These are phyloP conservation scores for Cheumatopsyche charites DNA, from an alignment of 1,140 invertebrate species.

Conservation along the genomic window DNA sequence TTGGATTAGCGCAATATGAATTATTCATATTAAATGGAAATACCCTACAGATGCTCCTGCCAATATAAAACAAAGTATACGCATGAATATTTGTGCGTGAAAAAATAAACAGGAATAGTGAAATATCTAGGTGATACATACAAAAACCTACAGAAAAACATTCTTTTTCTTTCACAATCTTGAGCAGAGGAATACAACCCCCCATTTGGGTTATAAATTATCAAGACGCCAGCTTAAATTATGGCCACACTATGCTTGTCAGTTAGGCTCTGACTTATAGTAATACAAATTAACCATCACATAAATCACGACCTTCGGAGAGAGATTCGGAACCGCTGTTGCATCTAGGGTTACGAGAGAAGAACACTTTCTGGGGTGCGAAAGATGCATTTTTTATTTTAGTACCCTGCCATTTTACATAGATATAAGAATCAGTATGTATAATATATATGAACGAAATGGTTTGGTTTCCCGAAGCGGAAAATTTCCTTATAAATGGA, in stretches of 20 bases:
- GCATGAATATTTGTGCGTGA: background rate
- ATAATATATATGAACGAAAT: too few species aligned
- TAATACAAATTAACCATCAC: slow-evolving; percentile 46
- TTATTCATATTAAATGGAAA: slow-evolving; percentile 32
- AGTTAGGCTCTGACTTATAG: slow-evolving; percentile 45
- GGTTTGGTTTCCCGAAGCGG: too few species aligned
- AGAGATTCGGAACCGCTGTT: slow-evolving; percentile 18
- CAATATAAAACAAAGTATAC: slow-evolving; percentile 1
- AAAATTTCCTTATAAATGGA: too few species aligned
- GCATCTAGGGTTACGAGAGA: background rate
- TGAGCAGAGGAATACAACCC: background rate
- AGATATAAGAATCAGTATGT: too few species aligned
- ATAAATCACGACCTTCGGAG: slow-evolving; percentile 28
- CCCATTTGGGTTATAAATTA: slow-evolving; percentile 36
- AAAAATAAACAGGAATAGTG: background rate
- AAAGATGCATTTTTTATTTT: background rate
- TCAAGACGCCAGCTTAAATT: slow-evolving; percentile 40
- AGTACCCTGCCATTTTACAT: too few species aligned
- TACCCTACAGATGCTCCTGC: slow-evolving; percentile 19
- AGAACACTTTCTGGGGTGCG: background rate
- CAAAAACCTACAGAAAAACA: background rate
- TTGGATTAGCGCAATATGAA: slow-evolving; percentile 33
- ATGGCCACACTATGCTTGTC: slow-evolving; percentile 42
- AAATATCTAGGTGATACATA: background rate
- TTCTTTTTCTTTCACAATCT: background rate